Conservation (phyloP, 2,888 invertebrate species). For the Leptura quadrifasciata region DNA sequence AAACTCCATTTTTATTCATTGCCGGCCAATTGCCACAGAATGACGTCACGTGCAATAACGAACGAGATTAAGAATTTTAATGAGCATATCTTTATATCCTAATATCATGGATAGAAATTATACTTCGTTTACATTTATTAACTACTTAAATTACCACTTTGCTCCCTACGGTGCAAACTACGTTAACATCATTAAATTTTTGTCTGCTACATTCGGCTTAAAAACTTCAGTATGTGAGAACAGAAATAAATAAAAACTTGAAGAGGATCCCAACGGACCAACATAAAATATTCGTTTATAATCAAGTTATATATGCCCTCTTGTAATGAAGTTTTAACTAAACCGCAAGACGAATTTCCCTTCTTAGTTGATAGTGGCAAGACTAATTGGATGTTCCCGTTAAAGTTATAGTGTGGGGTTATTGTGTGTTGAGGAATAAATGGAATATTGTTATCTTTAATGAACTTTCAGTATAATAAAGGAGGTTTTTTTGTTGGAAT, state of each 20-base stretch:
- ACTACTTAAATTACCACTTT: not conserved
- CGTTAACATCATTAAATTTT: not conserved
- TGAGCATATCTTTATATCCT: too few species aligned
- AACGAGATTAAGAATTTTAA: too few species aligned
- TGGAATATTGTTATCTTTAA: slow-evolving; percentile 35
- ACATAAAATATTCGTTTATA: not conserved
- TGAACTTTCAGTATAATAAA: slow-evolving; percentile 16
- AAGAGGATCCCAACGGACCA: not conserved
- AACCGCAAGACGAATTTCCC: slow-evolving; percentile 25
- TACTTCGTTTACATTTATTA: too few species aligned
- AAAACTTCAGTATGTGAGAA: not conserved
- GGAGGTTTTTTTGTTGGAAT: not conserved
- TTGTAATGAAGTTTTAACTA: slow-evolving; percentile 19
- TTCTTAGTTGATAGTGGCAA: slow-evolving; percentile 9
- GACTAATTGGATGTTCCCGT: slow-evolving; percentile 34
- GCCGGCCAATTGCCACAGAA: too few species aligned
- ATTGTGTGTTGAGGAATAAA: slow-evolving; percentile 20
- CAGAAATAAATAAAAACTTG: not conserved
- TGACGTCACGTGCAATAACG: too few species aligned
- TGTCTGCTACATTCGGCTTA: not conserved
- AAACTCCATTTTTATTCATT: too few species aligned
- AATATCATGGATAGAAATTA: too few species aligned
- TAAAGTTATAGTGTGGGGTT: slow-evolving; percentile 8
- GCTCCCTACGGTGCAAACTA: not conserved
- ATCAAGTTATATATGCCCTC: not conserved